phyloP scores from a whole-genome alignment of 2,113 vertebrate genomes.

The Henicopernis longicauda region DNA sequence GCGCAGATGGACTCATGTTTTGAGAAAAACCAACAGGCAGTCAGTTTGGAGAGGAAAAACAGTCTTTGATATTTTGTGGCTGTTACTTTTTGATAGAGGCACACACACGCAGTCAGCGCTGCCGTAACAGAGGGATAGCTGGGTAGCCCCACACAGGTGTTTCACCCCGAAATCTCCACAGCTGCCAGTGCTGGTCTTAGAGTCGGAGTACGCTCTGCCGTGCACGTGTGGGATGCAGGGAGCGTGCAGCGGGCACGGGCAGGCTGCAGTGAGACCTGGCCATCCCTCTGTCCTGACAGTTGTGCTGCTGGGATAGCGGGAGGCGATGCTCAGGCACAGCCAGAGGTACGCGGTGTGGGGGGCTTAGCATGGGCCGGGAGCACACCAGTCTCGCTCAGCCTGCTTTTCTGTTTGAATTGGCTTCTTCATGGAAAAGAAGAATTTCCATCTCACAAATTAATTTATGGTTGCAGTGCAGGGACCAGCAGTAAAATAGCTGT shows the following conservation, averaged over 20 bases:
- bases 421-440: background rate
- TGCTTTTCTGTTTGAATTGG: background rate
- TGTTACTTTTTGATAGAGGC: background rate
- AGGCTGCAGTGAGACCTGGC: background rate
- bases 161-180: background rate
- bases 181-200: background rate
- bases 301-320: accelerated
- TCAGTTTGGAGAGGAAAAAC: background rate
- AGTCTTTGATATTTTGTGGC: background rate
- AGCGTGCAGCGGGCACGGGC: accelerated
- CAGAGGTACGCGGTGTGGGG: accelerated
- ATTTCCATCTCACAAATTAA: background rate
- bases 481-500: background rate
- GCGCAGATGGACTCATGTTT: background rate
- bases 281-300: accelerated
- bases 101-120: background rate
- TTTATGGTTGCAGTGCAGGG: background rate
- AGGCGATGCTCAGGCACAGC: background rate
- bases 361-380: accelerated
- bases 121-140: background rate
- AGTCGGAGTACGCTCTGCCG: background rate
- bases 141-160: accelerated
- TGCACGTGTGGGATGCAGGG: background rate
- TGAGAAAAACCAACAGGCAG: slow-evolving; percentile 1
- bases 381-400: background rate